These are phyloP conservation scores for Mystacides longicornis DNA, from an alignment of 2,888 invertebrate genomes.

Conservation along the genomic window DNA sequence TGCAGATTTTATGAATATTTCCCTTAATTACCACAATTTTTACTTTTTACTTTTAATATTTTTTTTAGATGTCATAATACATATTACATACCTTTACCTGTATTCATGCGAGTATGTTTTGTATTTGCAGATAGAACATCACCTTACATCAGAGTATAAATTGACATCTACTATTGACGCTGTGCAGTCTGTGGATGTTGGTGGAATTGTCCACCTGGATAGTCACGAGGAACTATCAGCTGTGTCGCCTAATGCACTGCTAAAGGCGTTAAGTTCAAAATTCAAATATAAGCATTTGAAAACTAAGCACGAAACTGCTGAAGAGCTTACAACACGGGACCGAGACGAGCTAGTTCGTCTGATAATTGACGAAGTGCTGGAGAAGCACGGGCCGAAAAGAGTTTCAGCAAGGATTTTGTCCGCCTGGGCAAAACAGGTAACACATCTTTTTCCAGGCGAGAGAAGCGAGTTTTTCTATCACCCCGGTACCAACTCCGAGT, in stretches of 20 bases:
- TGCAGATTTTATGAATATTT: background rate
- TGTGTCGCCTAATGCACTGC: background rate
- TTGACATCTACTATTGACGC: background rate
- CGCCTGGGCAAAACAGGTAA: background rate
- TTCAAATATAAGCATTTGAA: background rate
- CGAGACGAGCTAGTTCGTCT: background rate
- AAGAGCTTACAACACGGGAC: background rate
- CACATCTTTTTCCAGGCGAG: background rate
- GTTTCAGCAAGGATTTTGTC: background rate
- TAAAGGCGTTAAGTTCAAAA: background rate
- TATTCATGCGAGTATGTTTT: background rate
- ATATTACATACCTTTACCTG: background rate
- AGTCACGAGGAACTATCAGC: background rate
- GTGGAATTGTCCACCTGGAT: background rate
- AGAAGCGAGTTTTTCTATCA: background rate
- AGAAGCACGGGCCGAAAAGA: background rate
- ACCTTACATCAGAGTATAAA: background rate
- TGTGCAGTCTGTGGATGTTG: background rate
- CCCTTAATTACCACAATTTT: background rate
- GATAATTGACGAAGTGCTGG: background rate
- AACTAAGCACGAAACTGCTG: background rate
- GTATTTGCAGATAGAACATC: background rate
- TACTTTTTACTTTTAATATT: too few species aligned
- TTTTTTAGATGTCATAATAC: too few species aligned
- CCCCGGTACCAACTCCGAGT: background rate